Conservation (phyloP, 2,888 invertebrate genomes). For the Nephrotoma guestfalica region DNA sequence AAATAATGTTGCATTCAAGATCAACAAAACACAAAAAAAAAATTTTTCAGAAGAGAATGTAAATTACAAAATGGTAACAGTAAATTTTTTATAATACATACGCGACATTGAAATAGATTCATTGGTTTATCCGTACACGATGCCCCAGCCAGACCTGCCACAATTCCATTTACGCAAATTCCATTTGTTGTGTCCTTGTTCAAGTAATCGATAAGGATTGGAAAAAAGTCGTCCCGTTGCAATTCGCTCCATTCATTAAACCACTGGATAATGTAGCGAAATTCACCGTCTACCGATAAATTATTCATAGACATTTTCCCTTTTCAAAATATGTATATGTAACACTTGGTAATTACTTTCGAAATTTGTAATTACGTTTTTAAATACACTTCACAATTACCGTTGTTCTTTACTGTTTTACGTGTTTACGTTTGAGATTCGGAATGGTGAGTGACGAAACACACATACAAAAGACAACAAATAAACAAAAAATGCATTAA, state of each 20-base stretch:
- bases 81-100: conserved; percentile 29
- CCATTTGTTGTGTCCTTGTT: not conserved
- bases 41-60: not conserved
- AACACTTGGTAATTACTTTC: not conserved
- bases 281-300: conserved; percentile 53
- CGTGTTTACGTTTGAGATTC: not conserved
- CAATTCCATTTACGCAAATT: not conserved
- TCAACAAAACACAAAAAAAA: too few species aligned
- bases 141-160: not conserved
- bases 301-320: conserved; percentile 35
- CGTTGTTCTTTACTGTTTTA: not conserved
- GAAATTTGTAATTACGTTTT: not conserved
- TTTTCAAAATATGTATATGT: not conserved
- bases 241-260: conserved; percentile 81
- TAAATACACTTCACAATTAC: not conserved
- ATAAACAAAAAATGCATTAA: not conserved
- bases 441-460: not conserved
- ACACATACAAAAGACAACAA: not conserved
- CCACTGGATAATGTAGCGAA: conserved; percentile 73
- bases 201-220: not conserved
- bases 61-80: too few species aligned
- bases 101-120: conserved; percentile 68
- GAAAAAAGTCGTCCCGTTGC: conserved; percentile 52
- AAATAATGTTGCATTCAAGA: not conserved
- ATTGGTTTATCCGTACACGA: conserved; percentile 58